Evolutionary conservation across 2,888 invertebrate genomes (phyloP), one percentile per base, ranked within the genome.

Genomic region (Gari tellinella): DNA sequence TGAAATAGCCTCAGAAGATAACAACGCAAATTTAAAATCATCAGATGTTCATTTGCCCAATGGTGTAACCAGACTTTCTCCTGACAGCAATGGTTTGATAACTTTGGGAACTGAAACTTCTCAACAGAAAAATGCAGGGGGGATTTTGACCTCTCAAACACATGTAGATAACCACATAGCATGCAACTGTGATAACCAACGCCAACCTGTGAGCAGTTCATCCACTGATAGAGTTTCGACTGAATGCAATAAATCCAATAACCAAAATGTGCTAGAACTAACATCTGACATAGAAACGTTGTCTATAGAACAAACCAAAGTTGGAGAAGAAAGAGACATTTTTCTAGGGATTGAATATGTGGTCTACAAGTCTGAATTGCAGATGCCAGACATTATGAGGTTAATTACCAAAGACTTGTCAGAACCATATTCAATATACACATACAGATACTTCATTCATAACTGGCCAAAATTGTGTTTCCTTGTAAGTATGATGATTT

Each of bases 401-500:
- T 95, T 99, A 90, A 99, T 99, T 92, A 98, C 99, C 92, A 98
- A 98, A 93, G 99, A 99, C 94, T 94, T 99, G 86, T 99, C 99
- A 72, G 99, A 99, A 94, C 99, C 99, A 43, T 99, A 99, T 94
- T 99, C 99, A 83, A 99, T 99, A 94, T 99, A 99, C 93, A 99
- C 99, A 37, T 99, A 99, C 94, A 95, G 99, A 93, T 99, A 99
- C 94, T 99, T 99, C 94, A 99, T 99, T 92, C 98, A 99, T 93
- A 99, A 99, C 93, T 99, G 99, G 99, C 99, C 99, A 92, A 97
- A 99, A 93, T 94, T 99, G 84, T 99, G 99, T 93, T 98, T 98
- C 93, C 94, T 99, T 94, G 96, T 96, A 93, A 94, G 95, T 93
- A 55, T 49, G 38, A 21, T n/a, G n/a, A n/a, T n/a, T n/a, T n/a